Evolutionary conservation across 2,113 vertebrate genomes (phyloP).

Genomic region (Xenus cinereus): DNA sequence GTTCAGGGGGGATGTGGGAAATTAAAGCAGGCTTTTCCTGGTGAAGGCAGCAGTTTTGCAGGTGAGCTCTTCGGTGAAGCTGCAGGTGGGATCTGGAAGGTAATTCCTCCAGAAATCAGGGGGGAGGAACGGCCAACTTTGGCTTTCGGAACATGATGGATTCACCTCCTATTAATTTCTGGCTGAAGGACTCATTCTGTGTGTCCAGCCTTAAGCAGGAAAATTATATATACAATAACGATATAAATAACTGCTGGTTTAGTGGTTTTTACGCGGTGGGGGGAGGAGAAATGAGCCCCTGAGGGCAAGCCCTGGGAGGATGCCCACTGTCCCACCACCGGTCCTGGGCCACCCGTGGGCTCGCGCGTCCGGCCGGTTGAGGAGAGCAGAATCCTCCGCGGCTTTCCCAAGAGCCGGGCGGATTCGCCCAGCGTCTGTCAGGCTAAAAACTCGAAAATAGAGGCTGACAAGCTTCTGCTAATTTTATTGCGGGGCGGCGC

Average conservation of each 20-base stretch:
- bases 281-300: neutral
- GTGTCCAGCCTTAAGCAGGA: neutral
- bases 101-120: neutral
- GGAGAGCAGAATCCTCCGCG: slow-evolving; percentile 11
- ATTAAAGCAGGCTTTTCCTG: neutral
- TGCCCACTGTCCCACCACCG: neutral
- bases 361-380: neutral
- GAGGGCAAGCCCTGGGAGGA: neutral
- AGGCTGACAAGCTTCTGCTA: slow-evolving; percentile 80
- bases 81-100: neutral
- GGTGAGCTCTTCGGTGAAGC: neutral
- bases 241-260: neutral
- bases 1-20: neutral
- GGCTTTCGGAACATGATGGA: neutral
- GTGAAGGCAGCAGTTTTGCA: neutral
- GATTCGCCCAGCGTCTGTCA: slow-evolving; percentile 73
- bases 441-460: slow-evolving; percentile 66
- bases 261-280: neutral
- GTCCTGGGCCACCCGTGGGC: neutral
- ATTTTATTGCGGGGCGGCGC: slow-evolving; percentile 76
- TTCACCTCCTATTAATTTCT: neutral
- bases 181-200: neutral
- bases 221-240: neutral
- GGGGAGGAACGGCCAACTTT: neutral
- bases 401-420: slow-evolving; percentile 61